These are phyloP conservation scores for Mystacornis crossleyi DNA, from an alignment of 2,113 vertebrate genomes.

Conservation along the genomic window DNA sequence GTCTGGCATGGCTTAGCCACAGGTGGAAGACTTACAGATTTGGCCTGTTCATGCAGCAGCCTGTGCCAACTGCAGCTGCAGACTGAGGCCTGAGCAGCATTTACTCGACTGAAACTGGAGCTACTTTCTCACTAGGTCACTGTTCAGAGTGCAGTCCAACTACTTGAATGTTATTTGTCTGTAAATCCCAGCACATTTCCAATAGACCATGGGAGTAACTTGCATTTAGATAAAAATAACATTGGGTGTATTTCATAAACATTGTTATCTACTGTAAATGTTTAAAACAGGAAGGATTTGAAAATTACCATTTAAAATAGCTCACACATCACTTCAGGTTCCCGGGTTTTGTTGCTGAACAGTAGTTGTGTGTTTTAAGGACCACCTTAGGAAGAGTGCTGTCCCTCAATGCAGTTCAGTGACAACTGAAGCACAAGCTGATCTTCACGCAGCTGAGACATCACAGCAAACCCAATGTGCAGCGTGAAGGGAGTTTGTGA, in stretches of 20 bases:
- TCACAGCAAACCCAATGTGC: rapidly evolving
- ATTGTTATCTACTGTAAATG: neutral
- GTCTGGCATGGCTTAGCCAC: neutral
- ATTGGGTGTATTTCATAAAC: neutral
- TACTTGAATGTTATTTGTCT: neutral
- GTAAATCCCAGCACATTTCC: neutral
- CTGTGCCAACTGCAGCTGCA: neutral
- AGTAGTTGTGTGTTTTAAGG: neutral
- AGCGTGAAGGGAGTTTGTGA: neutral
- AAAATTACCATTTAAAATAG: neutral
- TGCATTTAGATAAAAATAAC: neutral
- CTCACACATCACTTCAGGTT: neutral
- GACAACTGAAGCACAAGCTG: neutral
- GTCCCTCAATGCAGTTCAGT: rapidly evolving
- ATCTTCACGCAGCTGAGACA: neutral
- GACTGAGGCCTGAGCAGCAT: neutral
- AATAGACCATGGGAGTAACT: neutral
- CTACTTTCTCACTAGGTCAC: neutral
- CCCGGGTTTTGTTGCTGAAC: neutral
- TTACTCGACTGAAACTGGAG: neutral
- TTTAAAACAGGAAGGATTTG: neutral
- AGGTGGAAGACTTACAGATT: neutral
- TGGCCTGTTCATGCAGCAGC: neutral
- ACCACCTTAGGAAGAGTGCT: neutral
- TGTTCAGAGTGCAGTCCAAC: neutral